phyloP scores from a whole-genome alignment of 2,113 vertebrate genomes.

The Oryzias woworae region DNA sequence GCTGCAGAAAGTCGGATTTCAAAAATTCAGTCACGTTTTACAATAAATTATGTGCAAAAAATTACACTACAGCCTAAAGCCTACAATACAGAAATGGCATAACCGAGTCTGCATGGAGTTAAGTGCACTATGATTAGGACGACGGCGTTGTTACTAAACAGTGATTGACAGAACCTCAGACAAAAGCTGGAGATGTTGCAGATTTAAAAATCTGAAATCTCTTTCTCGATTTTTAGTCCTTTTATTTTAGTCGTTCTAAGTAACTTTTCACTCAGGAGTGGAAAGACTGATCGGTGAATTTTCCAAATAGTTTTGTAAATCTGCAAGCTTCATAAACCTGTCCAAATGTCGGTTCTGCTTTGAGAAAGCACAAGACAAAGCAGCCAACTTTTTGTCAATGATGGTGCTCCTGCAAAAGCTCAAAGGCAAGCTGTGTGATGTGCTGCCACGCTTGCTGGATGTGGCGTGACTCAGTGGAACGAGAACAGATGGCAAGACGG shows the following conservation, averaged over 20 bases:
- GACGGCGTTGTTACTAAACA: not conserved
- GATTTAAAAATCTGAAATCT: conserved; percentile 33
- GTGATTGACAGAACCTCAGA: conserved; percentile 2
- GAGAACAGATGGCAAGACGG: conserved; percentile 87
- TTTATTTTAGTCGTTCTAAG: not conserved
- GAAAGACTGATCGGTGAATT: not conserved
- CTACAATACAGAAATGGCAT: conserved; percentile 22
- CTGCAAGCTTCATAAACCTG: conserved; percentile 9
- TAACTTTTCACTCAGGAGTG: not conserved
- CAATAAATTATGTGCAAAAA: not conserved
- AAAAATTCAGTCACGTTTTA: too few relatives aligned
- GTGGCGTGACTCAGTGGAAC: conserved; percentile 80
- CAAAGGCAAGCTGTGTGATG: conserved; percentile 80
- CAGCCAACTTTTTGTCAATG: conserved; percentile 24
- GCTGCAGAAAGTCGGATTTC: too few relatives aligned
- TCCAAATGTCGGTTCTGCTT: conserved; percentile 18
- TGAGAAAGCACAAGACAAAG: not conserved
- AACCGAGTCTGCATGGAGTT: conserved; percentile 3
- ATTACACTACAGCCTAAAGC: not conserved
- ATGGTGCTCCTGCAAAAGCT: conserved; percentile 72
- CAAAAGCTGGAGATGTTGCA: not conserved
- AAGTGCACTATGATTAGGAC: conserved; percentile 15
- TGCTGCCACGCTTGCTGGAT: conserved; percentile 86
- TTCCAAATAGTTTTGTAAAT: conserved; percentile 9
- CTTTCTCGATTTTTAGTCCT: not conserved